Percentiles rank a stretch among this genome's conserved stretches.
Evolutionary conservation across 2,113 vertebrate species (phyloP).

Genomic region (Hippocampus barbouri): DNA sequence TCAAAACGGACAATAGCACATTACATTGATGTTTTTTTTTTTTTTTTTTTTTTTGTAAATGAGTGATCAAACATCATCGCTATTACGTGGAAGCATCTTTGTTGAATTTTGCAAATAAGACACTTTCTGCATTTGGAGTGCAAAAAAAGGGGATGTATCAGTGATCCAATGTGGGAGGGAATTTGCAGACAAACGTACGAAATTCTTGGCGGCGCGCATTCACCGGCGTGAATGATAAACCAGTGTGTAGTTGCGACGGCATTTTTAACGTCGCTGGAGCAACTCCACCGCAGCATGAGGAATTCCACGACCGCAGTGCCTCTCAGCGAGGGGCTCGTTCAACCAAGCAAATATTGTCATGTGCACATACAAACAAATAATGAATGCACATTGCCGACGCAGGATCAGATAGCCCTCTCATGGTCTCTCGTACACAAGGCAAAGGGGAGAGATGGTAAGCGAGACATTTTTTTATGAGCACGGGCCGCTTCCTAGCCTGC

Average conservation of each 20-base stretch:
- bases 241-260: conserved; percentile 26
- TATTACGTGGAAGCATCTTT: too few relatives aligned
- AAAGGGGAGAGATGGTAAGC: conserved; percentile 42
- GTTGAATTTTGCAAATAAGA: too few relatives aligned
- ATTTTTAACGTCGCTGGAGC: conserved; percentile 39
- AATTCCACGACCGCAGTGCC: conserved; percentile 39
- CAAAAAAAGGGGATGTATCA: not conserved
- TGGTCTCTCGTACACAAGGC: not conserved
- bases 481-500: conserved; percentile 40
- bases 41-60: too few relatives aligned
- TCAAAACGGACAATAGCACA: too few relatives aligned
- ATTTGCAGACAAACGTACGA: not conserved
- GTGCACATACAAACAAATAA: conserved; percentile 17
- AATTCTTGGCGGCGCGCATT: not conserved
- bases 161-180: not conserved
- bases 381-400: conserved; percentile 33
- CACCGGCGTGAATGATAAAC: conserved; percentile 25
- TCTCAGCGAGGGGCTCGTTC: conserved; percentile 63
- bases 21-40: too few relatives aligned
- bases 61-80: too few relatives aligned
- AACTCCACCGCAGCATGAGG: conserved; percentile 34
- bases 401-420: not conserved
- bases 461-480: conserved; percentile 52
- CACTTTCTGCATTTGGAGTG: not conserved
- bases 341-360: conserved; percentile 63